Evolutionary conservation across 2,888 invertebrate genomes (phyloP).

Genomic region (Eilema griseolum): DNA sequence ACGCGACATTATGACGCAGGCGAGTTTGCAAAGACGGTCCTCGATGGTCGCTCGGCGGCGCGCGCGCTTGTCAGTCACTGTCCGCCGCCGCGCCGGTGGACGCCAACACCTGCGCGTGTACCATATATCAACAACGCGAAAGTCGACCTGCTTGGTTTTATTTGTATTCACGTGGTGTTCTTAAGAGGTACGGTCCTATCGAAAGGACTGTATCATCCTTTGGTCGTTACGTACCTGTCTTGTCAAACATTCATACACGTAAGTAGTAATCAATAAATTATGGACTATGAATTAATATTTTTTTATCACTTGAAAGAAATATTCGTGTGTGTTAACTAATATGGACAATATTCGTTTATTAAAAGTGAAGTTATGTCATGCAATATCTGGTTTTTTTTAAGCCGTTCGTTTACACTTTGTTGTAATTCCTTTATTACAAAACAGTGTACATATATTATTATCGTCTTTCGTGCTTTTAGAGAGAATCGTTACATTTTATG

Average conservation of each 20-base stretch:
- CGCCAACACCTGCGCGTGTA: conserved; percentile 70
- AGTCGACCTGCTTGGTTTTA: conserved; percentile 70
- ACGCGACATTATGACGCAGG: conserved; percentile 48
- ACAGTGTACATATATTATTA: background rate
- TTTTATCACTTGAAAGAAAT: conserved; percentile 2
- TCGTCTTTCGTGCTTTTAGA: background rate
- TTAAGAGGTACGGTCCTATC: conserved; percentile 63
- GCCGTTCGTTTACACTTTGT: background rate
- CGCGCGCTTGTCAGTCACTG: conserved; percentile 68
- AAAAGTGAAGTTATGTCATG: background rate
- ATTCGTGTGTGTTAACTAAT: background rate
- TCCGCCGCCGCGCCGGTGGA: conserved; percentile 67
- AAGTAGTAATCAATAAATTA: conserved; percentile 45
- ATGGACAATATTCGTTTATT: background rate
- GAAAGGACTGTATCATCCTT: conserved; percentile 66
- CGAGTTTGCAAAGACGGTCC: conserved; percentile 43
- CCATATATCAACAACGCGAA: conserved; percentile 70
- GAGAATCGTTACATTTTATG: background rate
- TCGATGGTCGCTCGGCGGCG: conserved; percentile 42
- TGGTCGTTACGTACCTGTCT: conserved; percentile 55
- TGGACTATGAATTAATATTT: background rate
- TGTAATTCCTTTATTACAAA: background rate
- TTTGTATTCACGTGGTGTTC: conserved; percentile 75
- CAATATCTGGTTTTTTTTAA: background rate
- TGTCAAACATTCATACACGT: conserved; percentile 57